Evolutionary conservation across 2,113 vertebrate genomes (phyloP).

Genomic region (Amblyopsis rosae): DNA sequence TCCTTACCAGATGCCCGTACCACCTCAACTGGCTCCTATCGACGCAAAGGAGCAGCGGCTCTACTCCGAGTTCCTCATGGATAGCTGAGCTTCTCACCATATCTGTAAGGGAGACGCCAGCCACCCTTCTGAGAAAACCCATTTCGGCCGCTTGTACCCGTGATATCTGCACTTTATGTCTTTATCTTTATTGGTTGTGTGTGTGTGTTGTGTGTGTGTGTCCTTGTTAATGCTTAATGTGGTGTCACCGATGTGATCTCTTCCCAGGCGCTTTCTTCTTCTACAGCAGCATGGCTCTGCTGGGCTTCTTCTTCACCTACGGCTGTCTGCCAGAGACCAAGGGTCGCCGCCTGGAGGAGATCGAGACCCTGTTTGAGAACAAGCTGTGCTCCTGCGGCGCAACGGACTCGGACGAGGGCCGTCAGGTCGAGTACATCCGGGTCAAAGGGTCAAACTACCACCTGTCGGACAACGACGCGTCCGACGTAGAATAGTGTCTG

Average conservation of each 20-base stretch:
- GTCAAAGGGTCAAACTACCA: conserved; percentile 99
- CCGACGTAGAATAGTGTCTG: conserved; percentile 88
- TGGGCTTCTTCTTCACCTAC: conserved; percentile 90
- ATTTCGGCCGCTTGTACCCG: too few species aligned
- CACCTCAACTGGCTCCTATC: too few species aligned
- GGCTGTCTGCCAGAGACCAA: conserved; percentile 98
- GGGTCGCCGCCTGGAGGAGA: conserved; percentile 92
- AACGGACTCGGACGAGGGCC: conserved; percentile 90
- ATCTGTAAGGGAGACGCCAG: too few species aligned
- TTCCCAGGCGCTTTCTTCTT: conserved; percentile 93
- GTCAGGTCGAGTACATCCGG: conserved; percentile 97
- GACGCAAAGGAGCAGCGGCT: too few species aligned
- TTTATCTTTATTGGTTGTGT: too few species aligned
- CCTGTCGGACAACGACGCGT: conserved; percentile 97
- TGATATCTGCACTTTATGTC: too few species aligned
- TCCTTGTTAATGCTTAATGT: conserved; percentile 6
- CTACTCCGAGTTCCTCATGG: too few species aligned
- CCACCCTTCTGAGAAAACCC: too few species aligned
- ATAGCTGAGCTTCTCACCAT: too few species aligned
- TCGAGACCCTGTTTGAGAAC: conserved; percentile 92
- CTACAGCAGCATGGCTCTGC: conserved; percentile 86
- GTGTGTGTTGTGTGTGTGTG: too few species aligned
- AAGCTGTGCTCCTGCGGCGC: conserved; percentile 91
- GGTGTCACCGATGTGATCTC: conserved; percentile 25
- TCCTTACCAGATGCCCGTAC: too few species aligned